Percentiles rank a stretch among this genome's conserved stretches.
phyloP scores from a whole-genome alignment of 1,140 invertebrate species.

The Drosophila nigromelanica region DNA sequence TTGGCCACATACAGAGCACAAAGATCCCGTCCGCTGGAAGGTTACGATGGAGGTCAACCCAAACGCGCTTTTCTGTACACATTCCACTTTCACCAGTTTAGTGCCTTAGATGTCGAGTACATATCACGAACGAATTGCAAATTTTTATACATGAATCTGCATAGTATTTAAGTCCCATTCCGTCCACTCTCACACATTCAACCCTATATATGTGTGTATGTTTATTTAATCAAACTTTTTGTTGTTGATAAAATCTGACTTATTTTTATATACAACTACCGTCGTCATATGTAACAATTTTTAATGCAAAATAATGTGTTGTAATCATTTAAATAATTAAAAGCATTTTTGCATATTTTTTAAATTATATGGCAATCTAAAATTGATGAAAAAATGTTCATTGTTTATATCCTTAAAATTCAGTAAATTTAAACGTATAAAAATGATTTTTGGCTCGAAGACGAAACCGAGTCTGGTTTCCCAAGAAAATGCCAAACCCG shows the following conservation, averaged over 20 bases:
- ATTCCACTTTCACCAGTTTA: conserved; percentile 60
- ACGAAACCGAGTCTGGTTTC: too few species aligned
- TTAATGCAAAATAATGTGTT: conserved; percentile 8
- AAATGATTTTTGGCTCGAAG: too few species aligned
- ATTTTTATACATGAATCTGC: conserved; percentile 48
- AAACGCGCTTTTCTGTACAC: conserved; percentile 27
- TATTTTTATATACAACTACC: conserved; percentile 49
- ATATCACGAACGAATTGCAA: conserved; percentile 42
- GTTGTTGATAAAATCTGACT: conserved; percentile 40
- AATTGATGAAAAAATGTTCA: too few species aligned
- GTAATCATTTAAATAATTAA: background rate
- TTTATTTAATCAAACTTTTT: conserved; percentile 13
- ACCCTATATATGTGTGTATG: conserved; percentile 13
- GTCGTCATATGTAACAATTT: conserved; percentile 21
- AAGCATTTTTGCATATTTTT: background rate
- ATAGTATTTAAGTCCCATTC: conserved; percentile 60
- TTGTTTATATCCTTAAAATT: too few species aligned
- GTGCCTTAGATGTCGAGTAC: conserved; percentile 61
- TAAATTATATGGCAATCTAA: background rate
- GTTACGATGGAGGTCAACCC: conserved; percentile 3
- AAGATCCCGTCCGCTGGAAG: conserved; percentile 31
- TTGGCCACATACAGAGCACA: conserved; percentile 28
- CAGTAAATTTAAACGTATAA: too few species aligned
- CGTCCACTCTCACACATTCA: conserved; percentile 43
- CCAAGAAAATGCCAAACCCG: too few species aligned